These are phyloP conservation scores for Caenorhabditis japonica DNA, from an alignment of 2,888 invertebrate species.

Conservation along the genomic window DNA sequence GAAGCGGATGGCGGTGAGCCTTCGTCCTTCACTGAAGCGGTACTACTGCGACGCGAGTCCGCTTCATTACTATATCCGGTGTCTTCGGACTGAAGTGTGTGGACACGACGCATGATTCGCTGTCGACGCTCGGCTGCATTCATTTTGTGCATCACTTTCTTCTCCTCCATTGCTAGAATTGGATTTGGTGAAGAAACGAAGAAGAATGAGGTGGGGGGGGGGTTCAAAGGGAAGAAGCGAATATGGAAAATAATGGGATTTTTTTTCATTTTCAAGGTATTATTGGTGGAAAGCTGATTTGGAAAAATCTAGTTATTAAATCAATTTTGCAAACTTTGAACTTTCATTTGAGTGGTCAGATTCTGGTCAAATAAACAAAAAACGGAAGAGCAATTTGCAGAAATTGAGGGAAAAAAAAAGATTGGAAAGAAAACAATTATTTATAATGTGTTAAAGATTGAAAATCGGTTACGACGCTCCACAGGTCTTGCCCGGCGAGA, in stretches of 20 bases:
- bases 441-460: too few relatives aligned
- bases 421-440: too few relatives aligned
- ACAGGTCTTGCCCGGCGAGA: too few relatives aligned
- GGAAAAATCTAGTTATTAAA: too few relatives aligned
- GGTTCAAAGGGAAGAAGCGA: neutral
- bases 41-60: constrained; percentile 48
- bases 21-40: constrained; percentile 47
- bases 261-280: too few relatives aligned
- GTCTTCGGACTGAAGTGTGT: constrained; percentile 65
- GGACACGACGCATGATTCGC: constrained; percentile 65
- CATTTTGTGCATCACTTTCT: constrained; percentile 53
- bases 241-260: neutral
- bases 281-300: too few relatives aligned
- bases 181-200: neutral
- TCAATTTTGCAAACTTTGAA: too few relatives aligned
- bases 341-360: too few relatives aligned
- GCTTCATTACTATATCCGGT: constrained; percentile 57
- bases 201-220: neutral
- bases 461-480: too few relatives aligned
- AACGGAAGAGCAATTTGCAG: too few relatives aligned
- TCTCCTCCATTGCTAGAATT: constrained; percentile 14
- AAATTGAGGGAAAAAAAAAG: too few relatives aligned
- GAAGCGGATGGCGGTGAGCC: constrained; percentile 44
- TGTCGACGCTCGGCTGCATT: constrained; percentile 61
- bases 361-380: too few relatives aligned